Conservation (phyloP, 2,797 vertebrate species). For the Ibycter americanus region DNA sequence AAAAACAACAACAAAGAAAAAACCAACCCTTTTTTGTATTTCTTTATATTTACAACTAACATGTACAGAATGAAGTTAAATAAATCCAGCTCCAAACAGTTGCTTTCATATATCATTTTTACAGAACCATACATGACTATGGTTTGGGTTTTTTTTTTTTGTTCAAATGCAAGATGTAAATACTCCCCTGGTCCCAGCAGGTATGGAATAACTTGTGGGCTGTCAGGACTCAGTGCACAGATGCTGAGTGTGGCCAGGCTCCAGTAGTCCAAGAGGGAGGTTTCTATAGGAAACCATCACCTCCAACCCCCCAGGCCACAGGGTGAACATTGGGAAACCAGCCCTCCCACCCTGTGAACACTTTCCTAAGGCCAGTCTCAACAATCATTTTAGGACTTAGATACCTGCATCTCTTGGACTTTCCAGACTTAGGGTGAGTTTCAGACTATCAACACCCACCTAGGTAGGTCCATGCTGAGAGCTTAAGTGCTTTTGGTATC, state of each 20-base stretch:
- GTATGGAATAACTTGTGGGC: background rate
- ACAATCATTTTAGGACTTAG: background rate
- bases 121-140: fast-evolving
- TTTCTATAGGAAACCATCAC: background rate
- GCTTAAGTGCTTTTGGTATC: background rate
- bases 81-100: background rate
- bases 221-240: background rate
- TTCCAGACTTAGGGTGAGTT: background rate
- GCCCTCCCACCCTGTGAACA: background rate
- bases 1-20: background rate
- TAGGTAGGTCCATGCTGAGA: background rate
- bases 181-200: background rate
- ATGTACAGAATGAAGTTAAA: background rate
- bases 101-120: fast-evolving
- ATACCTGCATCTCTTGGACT: background rate
- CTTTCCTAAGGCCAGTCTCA: background rate
- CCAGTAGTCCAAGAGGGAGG: background rate
- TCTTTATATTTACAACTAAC: background rate
- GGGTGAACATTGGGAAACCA: background rate
- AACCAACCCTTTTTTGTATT: fast-evolving
- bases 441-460: background rate
- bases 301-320: background rate
- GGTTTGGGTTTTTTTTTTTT: background rate
- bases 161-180: background rate
- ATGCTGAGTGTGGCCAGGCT: background rate